phyloP scores from a whole-genome alignment of 2,888 invertebrate species.

The Cantharis flavilabris region DNA sequence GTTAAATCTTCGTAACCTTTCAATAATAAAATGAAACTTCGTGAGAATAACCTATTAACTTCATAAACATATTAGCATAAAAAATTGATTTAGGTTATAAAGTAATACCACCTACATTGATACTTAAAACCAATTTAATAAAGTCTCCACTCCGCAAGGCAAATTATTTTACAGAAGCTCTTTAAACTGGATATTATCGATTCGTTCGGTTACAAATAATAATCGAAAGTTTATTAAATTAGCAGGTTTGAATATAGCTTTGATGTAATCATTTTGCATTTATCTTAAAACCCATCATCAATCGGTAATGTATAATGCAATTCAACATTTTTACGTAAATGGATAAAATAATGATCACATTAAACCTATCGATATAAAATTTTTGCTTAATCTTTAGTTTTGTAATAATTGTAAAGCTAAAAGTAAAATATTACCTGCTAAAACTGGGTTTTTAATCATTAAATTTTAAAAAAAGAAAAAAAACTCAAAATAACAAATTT shows the following conservation, averaged over 20 bases:
- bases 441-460: neutral
- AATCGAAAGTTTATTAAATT: constrained; percentile 17
- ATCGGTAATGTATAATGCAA: neutral
- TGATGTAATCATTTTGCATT: neutral
- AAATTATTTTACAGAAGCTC: constrained; percentile 13
- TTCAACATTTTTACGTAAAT: neutral
- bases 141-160: constrained; percentile 1
- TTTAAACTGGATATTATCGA: constrained; percentile 22
- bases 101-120: constrained; percentile 27
- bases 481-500: no score
- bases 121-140: neutral
- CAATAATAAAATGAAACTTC: neutral
- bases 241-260: neutral
- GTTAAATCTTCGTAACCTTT: neutral
- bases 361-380: neutral
- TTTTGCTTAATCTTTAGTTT: neutral
- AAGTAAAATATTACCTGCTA: neutral
- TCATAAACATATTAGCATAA: neutral
- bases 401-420: neutral
- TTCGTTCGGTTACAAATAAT: constrained; percentile 26
- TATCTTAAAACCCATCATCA: neutral
- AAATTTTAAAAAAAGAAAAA: no score
- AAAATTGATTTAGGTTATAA: neutral
- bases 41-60: neutral
- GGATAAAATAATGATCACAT: neutral